Base-by-base conservation (phyloP, 2,797 vertebrate species). In the Ctenopoma multispine region DNA sequence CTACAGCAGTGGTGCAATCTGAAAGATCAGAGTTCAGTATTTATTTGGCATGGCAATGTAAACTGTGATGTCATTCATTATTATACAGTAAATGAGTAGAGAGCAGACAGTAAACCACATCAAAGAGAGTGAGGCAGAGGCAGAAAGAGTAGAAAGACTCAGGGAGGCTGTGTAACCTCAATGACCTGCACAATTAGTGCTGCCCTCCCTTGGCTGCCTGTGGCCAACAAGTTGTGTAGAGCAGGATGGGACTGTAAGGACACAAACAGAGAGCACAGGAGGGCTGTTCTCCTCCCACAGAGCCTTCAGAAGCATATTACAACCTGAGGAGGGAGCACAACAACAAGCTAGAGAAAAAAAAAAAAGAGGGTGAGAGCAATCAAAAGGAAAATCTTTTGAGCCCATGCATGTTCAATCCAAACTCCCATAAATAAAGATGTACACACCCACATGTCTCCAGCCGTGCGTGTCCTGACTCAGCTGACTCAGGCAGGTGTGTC, bases 401-500 rank as follows among this genome's bases (percentile, higher is more conserved):
- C 58, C 61, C 15, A 31, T 40, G 40, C 15, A 31, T 43, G 40
- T 77, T 82, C 57, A 60, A 58, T 11, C 57, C 38, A 58, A 71
- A 51, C 31, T 29, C 20, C 3, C 27, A 69, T 60, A 70, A 80
- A 86, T 41, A 77, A 79, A 62, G 59, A 61, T 5, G 46, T n/a
- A 48, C 54, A 67, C 77, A 58, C 74, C 66, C 76, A 77, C 67
- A 73, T 44, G 74, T 68, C 70, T 72, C 59, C 41, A 75, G 77
- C 56, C 8, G 36, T 21, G 54, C 44, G 21, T 76, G 79, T 6
- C 69, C 75, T 74, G 86, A 89, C 82, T 89, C 82, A 86, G 77
- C 81, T 83, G 80, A 87, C 72, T 75, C 77, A 82, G 80, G 64
- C 84, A 92, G 91, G 90, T 92, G 90, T 90, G 89, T 86, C 72